Evolutionary conservation across 2,888 invertebrate species (phyloP).

Genomic region (Teinopalpus imperialis): DNA sequence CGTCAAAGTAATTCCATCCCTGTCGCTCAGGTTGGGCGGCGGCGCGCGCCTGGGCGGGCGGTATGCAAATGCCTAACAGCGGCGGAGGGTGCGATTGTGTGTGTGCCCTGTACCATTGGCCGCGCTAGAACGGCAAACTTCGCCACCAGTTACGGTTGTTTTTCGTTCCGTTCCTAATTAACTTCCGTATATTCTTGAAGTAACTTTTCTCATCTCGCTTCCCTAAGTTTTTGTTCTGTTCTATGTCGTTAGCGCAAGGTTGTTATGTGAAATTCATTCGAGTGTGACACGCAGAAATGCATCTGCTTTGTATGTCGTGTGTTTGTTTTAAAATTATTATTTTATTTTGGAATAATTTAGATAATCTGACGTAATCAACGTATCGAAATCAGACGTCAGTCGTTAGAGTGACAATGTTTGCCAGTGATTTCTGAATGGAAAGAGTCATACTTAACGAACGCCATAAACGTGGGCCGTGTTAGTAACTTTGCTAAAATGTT

Average conservation of each 20-base stretch:
- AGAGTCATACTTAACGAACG: constrained; percentile 54
- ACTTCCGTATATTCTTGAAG: constrained; percentile 80
- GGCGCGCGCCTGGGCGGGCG: constrained; percentile 80
- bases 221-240: constrained; percentile 58
- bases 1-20: constrained; percentile 62
- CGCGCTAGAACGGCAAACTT: constrained; percentile 81
- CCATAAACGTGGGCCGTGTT: constrained; percentile 55
- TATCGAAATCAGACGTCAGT: constrained; percentile 51
- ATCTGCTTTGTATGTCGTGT: constrained; percentile 50
- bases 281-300: constrained; percentile 69
- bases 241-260: constrained; percentile 53
- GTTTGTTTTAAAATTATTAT: constrained; percentile 63
- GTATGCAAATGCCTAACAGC: constrained; percentile 80
- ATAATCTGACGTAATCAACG: no score
- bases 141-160: constrained; percentile 83
- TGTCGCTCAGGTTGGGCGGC: constrained; percentile 78
- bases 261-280: constrained; percentile 68
- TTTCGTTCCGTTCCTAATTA: constrained; percentile 81
- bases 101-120: constrained; percentile 79
- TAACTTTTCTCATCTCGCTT: constrained; percentile 79
- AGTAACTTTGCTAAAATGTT: constrained; percentile 72
- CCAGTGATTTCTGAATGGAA: constrained; percentile 59
- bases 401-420: constrained; percentile 65
- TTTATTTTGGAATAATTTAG: no score
- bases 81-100: constrained; percentile 67